Base-by-base conservation (phyloP, 2,113 vertebrate genomes). In the Regulus satrapa region DNA sequence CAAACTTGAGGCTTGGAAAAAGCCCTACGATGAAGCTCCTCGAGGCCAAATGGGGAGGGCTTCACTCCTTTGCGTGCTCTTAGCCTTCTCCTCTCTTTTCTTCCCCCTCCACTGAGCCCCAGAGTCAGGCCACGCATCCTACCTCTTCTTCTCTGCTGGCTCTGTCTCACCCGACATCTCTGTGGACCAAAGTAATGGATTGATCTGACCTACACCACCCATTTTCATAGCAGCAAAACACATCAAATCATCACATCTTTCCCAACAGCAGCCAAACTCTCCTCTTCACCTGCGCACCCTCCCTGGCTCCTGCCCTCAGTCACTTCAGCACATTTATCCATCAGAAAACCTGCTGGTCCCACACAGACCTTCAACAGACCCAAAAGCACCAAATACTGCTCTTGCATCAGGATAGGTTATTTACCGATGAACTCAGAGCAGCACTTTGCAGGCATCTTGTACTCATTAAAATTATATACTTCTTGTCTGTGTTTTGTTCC, bases 401-500 rank as follows among this genome's bases (percentile, higher is more conserved):
- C 45, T 11, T 3, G 4, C n/a, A 36, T 25, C 31, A 7, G 64
- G 86, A 80, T 14, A 66, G 91, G 71, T 90, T 75, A 36, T 48
- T 66, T 73, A 62, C 28, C 13, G 87, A 92, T 88, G 54, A 95
- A 95, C 87, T 89, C 24, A 0, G 58, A 94, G 77, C 49, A 66
- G 73, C 62, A 72, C 74, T 92, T 73, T 1, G 6, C 58, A 88
- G 54, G 81, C 94, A 95, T 90, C 88, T 96, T 97, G 85, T 73
- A 94, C 59, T 96, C 79, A 91, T 95, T 94, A 87, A 86, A 95
- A 91, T 76, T 38, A 85, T 76, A 94, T 89, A 93, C 74, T 85
- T 91, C 89, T 96, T 55, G 67, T 85, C 94, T 89, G 69, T 76
- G 46, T 76, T 94, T 85, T 38, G 5, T 88, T 95, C 94, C 89